These are phyloP conservation scores for Melikaiella ostensackeni DNA, from an alignment of 2,888 invertebrate species.

Conservation along the genomic window DNA sequence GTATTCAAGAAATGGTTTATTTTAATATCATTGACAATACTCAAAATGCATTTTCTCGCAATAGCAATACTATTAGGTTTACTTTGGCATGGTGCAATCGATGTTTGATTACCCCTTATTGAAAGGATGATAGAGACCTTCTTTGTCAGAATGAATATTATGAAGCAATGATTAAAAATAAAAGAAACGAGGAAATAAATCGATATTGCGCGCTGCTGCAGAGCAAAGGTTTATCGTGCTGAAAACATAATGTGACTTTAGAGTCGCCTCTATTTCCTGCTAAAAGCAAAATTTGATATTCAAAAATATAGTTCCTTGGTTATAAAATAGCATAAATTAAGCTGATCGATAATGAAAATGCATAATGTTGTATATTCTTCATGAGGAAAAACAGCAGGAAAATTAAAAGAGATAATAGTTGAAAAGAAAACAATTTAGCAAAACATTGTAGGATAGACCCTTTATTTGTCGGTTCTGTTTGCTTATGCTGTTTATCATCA, in stretches of 20 bases:
- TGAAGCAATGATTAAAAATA: conserved; percentile 25
- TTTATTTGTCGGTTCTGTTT: neutral
- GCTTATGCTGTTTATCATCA: neutral
- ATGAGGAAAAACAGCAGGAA: neutral
- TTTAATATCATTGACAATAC: neutral
- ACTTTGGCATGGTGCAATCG: neutral
- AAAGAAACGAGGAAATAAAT: conserved; percentile 32
- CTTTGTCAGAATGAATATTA: conserved; percentile 4
- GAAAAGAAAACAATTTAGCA: neutral
- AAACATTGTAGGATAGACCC: neutral
- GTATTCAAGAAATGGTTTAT: neutral
- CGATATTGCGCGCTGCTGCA: conserved; percentile 27
- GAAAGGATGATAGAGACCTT: neutral
- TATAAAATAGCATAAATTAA: too few species aligned
- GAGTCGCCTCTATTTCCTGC: conserved; percentile 6
- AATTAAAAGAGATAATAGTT: neutral
- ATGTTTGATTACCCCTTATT: neutral
- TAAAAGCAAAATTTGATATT: neutral
- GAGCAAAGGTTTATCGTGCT: conserved; percentile 33
- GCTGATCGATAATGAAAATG: too few species aligned
- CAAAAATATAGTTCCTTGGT: neutral
- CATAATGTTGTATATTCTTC: too few species aligned
- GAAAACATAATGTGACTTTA: conserved; percentile 34
- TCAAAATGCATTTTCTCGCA: conserved; percentile 3
- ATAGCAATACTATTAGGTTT: neutral